Evolutionary conservation across 2,797 vertebrate species (phyloP), one percentile per base, ranked within the genome.

Genomic region (Diglossa cyanea): DNA sequence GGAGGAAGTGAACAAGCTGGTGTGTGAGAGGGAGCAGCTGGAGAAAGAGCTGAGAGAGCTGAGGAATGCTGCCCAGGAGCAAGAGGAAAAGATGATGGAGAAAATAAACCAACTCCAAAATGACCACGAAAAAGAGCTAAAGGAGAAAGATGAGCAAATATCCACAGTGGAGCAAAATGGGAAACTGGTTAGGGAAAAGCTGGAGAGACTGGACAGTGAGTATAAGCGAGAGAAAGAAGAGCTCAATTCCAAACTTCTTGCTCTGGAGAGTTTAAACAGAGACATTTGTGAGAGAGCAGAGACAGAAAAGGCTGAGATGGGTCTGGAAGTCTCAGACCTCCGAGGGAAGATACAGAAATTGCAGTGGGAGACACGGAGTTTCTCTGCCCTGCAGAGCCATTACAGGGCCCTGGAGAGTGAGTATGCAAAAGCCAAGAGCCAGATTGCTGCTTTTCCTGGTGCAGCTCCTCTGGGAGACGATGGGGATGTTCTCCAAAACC

Each of bases 101-200:
- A 97, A 98, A 94, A 97, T 99, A 30, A 96, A 92, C 3, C 97
- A 98, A 7, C 97, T 99, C 17, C 98, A 98, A 70, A 97, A 77
- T 37, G 92, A 96, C 31, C 97, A 98, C 0, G 95, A 98, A 5
- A 97, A 97, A 55, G 98, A 98, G 62, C 95, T 98, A 2, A 97
- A 96, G 66, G 94, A 94, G 81, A 97, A 91, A 63, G 98, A 98
- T 4, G 91, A 98, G 44, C 96, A 83, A 5, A 62, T 98, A 2
- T 87, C 95, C 30, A 60, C 93, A 63, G 90, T 94, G 5, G 98
- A 98, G 72, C 90, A 93, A 90, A 96, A 97, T 5, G 96, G 95
- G 13, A 92, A 95, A 1, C 91, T 97, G 62, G 79, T 93, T 4
- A 97, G 98, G 94, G 95, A 97, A 28, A 93, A 95, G 68, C 93